Percentiles rank a stretch among this genome's conserved stretches.
Conservation (phyloP, 2,888 invertebrate genomes). For the Hesperia comma region DNA sequence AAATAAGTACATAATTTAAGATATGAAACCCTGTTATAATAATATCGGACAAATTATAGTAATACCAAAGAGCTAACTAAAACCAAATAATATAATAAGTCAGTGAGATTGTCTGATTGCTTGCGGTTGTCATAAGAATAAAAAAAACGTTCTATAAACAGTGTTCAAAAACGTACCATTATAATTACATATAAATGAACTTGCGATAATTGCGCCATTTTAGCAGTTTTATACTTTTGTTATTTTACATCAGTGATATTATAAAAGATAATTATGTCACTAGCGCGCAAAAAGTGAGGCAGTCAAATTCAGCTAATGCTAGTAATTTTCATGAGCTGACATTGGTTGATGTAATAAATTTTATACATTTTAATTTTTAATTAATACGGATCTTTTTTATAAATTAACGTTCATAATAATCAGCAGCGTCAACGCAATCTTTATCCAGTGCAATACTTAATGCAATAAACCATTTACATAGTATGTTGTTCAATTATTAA, state of each 20-base stretch:
- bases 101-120: not conserved
- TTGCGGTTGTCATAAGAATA: not conserved
- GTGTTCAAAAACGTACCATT: no score
- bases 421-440: not conserved
- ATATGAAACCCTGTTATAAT: not conserved
- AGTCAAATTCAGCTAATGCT: no score
- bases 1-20: not conserved
- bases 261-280: no score
- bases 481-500: conserved; percentile 10
- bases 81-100: not conserved
- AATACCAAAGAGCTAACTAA: not conserved
- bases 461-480: conserved; percentile 3
- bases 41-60: not conserved
- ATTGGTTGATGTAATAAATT: no score
- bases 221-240: not conserved
- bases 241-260: not conserved
- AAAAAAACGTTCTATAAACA: no score
- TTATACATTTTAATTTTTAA: not conserved
- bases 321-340: no score
- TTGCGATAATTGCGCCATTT: not conserved
- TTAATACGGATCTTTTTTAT: not conserved
- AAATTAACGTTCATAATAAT: not conserved
- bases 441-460: conserved; percentile 8
- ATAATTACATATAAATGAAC: no score
- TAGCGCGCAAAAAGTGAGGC: no score